A percentile compares a stretch with the other conserved stretches of the same genome.
phyloP scores from a whole-genome alignment of 2,888 invertebrate species.

The Polymixis lichenea region DNA sequence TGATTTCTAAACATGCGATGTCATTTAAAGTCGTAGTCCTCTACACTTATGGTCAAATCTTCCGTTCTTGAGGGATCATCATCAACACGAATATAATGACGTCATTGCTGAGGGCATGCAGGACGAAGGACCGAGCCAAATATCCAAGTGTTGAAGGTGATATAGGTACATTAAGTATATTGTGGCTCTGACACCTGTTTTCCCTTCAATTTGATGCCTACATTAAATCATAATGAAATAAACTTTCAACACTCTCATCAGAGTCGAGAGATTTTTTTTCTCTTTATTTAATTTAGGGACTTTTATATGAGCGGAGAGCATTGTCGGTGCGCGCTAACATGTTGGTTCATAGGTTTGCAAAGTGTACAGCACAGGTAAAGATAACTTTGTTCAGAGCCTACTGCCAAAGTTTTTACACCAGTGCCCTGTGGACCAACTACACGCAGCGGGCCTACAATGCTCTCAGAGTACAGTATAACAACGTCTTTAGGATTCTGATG shows the following conservation, averaged over 20 bases:
- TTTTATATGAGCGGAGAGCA: too few species aligned
- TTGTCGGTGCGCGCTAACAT: too few species aligned
- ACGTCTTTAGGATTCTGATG: too few species aligned
- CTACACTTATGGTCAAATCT: slow-evolving; percentile 6
- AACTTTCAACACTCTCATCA: background rate
- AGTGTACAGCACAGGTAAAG: too few species aligned
- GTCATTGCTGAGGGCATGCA: background rate
- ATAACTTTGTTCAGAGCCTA: too few species aligned
- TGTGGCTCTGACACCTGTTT: background rate
- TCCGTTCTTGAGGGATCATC: slow-evolving; percentile 17
- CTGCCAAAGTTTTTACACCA: too few species aligned
- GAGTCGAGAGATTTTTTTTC: too few species aligned
- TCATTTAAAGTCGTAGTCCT: slow-evolving; percentile 29
- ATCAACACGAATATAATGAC: slow-evolving; percentile 16
- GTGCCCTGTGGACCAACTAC: too few species aligned
- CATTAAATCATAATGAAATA: background rate
- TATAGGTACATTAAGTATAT: background rate
- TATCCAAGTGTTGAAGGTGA: background rate
- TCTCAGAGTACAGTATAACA: too few species aligned
- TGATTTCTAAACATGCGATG: slow-evolving; percentile 51
- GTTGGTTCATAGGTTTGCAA: too few species aligned
- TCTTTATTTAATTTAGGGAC: too few species aligned
- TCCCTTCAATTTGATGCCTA: background rate
- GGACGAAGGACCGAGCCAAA: background rate
- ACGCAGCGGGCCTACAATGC: too few species aligned